Percentiles rank a stretch among this genome's conserved stretches.
phyloP scores from a whole-genome alignment of 2,888 invertebrate genomes.

The Pardosa pseudoannulata region DNA sequence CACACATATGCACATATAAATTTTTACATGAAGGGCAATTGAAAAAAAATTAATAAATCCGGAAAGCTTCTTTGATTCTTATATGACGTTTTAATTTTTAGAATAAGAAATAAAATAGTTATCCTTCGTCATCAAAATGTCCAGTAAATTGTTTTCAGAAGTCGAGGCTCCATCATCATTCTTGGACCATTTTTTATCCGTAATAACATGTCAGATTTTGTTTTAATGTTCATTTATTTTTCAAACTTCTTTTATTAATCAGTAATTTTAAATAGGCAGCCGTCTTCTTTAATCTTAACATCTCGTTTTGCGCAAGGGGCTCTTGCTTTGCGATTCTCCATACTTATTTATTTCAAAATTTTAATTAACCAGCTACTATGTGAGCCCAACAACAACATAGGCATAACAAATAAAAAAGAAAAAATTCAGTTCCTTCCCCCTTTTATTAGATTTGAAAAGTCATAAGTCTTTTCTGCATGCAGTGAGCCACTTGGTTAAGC shows the following conservation, averaged over 20 bases:
- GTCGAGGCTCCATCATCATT: not conserved
- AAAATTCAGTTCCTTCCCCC: not conserved
- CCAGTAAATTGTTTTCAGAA: not conserved
- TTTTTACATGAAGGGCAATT: too few relatives aligned
- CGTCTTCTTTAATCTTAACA: not conserved
- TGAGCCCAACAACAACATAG: constrained; percentile 17
- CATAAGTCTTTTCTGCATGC: constrained; percentile 66
- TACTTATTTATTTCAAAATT: constrained; percentile 25
- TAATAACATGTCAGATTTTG: not conserved
- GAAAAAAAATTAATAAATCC: too few relatives aligned
- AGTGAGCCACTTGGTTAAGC: constrained; percentile 57
- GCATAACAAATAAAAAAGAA: constrained; percentile 16
- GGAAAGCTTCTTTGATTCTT: too few relatives aligned
- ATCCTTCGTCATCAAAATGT: not conserved
- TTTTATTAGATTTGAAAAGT: constrained; percentile 71
- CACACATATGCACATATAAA: too few relatives aligned
- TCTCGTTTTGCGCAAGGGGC: not conserved
- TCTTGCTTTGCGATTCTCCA: not conserved
- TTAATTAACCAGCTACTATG: constrained; percentile 50
- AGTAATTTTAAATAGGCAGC: not conserved
- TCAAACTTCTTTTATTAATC: not conserved
- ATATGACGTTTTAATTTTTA: too few relatives aligned
- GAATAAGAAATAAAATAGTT: too few relatives aligned
- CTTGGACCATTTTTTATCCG: not conserved
- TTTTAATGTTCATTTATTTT: not conserved